Base-by-base conservation (phyloP, 2,113 vertebrate genomes). In the Anhinga rufa region DNA sequence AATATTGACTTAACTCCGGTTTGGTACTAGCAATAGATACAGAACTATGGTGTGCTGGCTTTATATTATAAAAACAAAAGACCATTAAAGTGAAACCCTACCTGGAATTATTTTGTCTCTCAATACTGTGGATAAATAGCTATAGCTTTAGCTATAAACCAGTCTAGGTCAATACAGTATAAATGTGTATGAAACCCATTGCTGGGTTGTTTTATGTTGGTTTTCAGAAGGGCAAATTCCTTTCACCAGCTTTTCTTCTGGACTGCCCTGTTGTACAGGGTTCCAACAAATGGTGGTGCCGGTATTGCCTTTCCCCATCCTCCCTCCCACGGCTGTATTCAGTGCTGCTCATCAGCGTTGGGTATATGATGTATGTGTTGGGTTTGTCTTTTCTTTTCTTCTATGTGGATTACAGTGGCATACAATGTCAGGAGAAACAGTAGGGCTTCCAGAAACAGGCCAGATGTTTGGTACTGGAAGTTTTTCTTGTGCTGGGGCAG, bases 21-120 rank as follows among this genome's bases (percentile, higher is more conserved):
- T 52, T 70, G 29, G 16, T 91, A 5, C 19, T 20, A 84, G 57
- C 49, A 44, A 10, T 52, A 76, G 74, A 60, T 36, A 29, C 40
- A 65, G 77, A 82, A 31, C 19, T 84, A 4, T 1, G 1, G 17
- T 21, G 21, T 46, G 3, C 17, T 89, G 74, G 15, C 18, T 76
- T 79, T 69, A 52, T 54, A 20, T 82, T 55, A 28, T 72, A 29
- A 40, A 70, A 55, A 42, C 17, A 54, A 29, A n/a, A 75, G 26
- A n/a, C 61, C 38, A 29, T 68, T 86, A 74, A 66, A 38, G 57
- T 70, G 70, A 92, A 95, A 90, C 34, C 32, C 20, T 71, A 85
- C 91, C 91, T 92, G 84, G 77, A 72, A 57, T 77, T 76, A 69
- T 52, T 86, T 89, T 65, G 22, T 93, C 22, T 94, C 48, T 92